Evolutionary conservation across 2,113 vertebrate genomes (phyloP), one percentile per base, ranked within the genome.

Genomic region (Pseudopodoces humilis): DNA sequence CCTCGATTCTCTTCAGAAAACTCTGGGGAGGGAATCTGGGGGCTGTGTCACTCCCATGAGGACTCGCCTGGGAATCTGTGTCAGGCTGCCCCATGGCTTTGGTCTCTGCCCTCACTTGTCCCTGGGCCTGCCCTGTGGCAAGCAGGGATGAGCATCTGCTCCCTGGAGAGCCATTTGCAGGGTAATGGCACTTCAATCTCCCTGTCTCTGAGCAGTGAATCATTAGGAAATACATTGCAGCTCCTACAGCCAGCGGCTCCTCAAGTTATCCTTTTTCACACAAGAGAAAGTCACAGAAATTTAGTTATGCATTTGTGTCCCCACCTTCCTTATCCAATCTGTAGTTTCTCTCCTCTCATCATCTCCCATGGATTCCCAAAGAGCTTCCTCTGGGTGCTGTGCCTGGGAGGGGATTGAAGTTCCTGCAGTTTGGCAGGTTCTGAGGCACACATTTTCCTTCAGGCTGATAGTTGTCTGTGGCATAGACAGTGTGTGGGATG

Each of bases 401-500:
- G 85, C 91, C 82, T 82, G 55, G 25, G 47, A 84, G 56, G 84
- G 60, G 35, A 77, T 59, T 65, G 71, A 77, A 76, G 68, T 72
- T 65, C 11, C 60, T 92, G 80, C 63, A 41, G 68, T 49, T 80
- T 88, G 86, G 55, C 88, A 69, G 35, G 16, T 49, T 72, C 49
- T 16, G 58, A 75, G 28, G 30, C 25, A 85, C 82, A 69, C 25
- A 10, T 81, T 89, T 81, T 70, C 62, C 74, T 82, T 74, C 64
- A 82, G 80, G 83, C 47, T 88, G 89, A 10, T 80, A 21, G 37
- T 67, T 92, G 30, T 72, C 79, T 90, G 83, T 83, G 87, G 52
- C 84, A 77, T 5, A 94, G 83, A 33, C n/a, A 88, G 16, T 59
- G 39, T 39, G 79, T 94, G 68, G 86, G 88, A 90, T 86, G 79